Evolutionary conservation across 2,888 invertebrate genomes (phyloP), one percentile per base, ranked within the genome.

Genomic region (Amaurobius ferox): DNA sequence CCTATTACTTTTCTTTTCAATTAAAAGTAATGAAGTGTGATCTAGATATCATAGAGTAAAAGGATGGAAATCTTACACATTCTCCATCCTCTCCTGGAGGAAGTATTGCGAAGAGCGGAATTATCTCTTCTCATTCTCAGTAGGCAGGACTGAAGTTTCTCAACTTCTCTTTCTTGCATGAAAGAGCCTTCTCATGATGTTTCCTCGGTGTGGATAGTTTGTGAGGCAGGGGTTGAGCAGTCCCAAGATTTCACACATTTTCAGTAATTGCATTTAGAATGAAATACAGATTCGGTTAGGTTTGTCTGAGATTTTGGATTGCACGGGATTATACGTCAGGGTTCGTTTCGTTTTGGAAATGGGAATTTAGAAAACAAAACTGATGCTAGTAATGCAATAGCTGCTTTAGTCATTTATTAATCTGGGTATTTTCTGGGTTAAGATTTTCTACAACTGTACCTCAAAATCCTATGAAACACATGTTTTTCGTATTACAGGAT

Each of bases 21-120:
- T 35, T 83, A 83, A 83, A 83, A 77, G 83, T 83, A 83, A 83
- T 83, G 83, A 77, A 72, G 77, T 83, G 83, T 77, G 77, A 77
- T 72, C 55, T 71, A 23, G 48, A 62, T 76, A 83, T 83, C 77
- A 77, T n/a, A n/a, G n/a, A 83, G 76, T 81, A 74, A 44, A 11
- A 44, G 44, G 16, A 44, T 11, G 44, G 44, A 13, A 44, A 13
- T n/a, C 44, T n/a, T 44, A 13, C 16, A 16, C 44, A n/a, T n/a
- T n/a, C n/a, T n/a, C 61, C 61, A 39, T 55, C 26, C 32, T 16
- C 11, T 67, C 62, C 68, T 11, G 30, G 77, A 67, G 19, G 23
- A 44, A 44, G 62, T 64, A 61, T 28, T 30, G 55, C 16, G 80
- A 74, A 67, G 67, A 30, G 79, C 28, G 19, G 76, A 83, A 83